These are phyloP conservation scores for Polymixis lichenea DNA, from an alignment of 2,888 invertebrate species.

Conservation along the genomic window DNA sequence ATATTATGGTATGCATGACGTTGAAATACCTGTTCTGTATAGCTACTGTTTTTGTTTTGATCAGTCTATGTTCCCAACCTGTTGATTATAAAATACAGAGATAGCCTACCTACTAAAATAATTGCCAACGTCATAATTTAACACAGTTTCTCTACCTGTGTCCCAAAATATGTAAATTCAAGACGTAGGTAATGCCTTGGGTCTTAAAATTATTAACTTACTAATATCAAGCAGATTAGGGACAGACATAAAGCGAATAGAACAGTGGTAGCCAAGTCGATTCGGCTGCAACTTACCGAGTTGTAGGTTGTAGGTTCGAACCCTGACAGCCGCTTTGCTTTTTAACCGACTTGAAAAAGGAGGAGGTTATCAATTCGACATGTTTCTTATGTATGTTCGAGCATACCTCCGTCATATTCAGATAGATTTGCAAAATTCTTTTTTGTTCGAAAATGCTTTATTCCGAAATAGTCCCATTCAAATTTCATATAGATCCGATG, in stretches of 20 bases:
- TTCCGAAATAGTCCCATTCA: too few species aligned
- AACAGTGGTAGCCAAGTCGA: too few species aligned
- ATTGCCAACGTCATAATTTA: conserved; percentile 24
- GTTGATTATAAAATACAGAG: conserved; percentile 16
- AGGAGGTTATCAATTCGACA: too few species aligned
- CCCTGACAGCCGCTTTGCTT: too few species aligned
- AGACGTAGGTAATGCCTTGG: conserved; percentile 3
- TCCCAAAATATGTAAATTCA: conserved; percentile 51
- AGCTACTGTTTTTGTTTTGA: conserved; percentile 8
- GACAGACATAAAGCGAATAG: conserved; percentile 36
- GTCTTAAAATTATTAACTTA: conserved; percentile 50
- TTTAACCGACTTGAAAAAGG: too few species aligned
- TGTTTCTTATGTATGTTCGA: too few species aligned
- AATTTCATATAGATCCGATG: too few species aligned
- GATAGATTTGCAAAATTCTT: too few species aligned
- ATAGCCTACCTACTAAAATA: conserved; percentile 28
- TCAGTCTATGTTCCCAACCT: conserved; percentile 1
- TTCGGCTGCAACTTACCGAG: too few species aligned
- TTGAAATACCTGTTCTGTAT: conserved; percentile 1
- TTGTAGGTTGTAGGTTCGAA: too few species aligned
- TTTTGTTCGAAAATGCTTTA: too few species aligned
- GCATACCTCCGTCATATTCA: too few species aligned
- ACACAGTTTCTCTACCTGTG: conserved; percentile 5
- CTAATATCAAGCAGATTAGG: conserved; percentile 48
- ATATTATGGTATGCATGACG: conserved; percentile 27